Conservation (phyloP, 2,797 vertebrate species). For the Melanotaenia nigrans region DNA sequence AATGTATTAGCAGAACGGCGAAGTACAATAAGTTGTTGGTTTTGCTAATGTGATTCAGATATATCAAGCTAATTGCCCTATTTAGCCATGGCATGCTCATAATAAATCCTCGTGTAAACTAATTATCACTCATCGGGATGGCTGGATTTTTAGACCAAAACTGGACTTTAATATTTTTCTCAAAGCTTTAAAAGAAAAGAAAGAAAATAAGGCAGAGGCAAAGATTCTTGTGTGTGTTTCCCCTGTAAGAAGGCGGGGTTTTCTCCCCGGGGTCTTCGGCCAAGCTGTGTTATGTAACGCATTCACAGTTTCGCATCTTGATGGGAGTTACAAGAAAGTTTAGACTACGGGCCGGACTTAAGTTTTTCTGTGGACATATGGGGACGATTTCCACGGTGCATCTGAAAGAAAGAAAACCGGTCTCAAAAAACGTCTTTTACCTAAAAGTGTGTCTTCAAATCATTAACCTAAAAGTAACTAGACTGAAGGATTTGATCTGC, state of each 20-base stretch:
- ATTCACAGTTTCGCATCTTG: constrained; percentile 53
- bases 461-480: constrained; percentile 26
- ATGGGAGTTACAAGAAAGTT: constrained; percentile 48
- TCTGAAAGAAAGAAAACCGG: background rate
- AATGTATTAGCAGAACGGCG: constrained; percentile 69
- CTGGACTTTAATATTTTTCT: background rate
- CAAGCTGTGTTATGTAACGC: constrained; percentile 75
- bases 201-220: background rate
- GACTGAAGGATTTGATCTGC: constrained; percentile 27
- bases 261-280: constrained; percentile 62
- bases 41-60: constrained; percentile 55
- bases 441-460: constrained; percentile 1
- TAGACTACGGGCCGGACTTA: constrained; percentile 15
- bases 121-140: background rate
- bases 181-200: background rate
- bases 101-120: background rate
- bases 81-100: constrained; percentile 14
- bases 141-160: background rate
- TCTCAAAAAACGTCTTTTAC: background rate
- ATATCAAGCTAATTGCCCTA: constrained; percentile 50
- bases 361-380: constrained; percentile 10
- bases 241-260: constrained; percentile 72
- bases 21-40: constrained; percentile 41
- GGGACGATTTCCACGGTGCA: background rate
- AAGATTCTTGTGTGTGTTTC: constrained; percentile 33